Evolutionary conservation across 2,797 vertebrate genomes (phyloP), one percentile per base, ranked within the genome.

Genomic region (Adrianichthys oophorus): DNA sequence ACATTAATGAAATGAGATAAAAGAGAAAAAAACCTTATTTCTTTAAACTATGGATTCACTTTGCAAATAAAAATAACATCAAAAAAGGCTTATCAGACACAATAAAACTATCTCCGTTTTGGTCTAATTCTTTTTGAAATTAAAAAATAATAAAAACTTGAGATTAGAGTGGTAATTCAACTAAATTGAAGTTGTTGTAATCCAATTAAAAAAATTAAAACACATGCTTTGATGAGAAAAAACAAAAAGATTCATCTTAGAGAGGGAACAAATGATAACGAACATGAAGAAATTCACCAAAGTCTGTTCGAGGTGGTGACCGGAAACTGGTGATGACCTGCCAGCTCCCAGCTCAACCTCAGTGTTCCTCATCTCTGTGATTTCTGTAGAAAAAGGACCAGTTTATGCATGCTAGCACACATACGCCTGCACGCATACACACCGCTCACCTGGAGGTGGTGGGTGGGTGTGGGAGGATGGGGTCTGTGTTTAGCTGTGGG

Each of bases 391-490:
- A 79, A 76, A 81, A 81, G 68, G 32, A 37, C 47, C 45, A 68
- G 48, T 59, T 53, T 43, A 56, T 52, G 65, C 56, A 37, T 17
- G 44, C 59, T 51, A 41, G 48, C 60, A 59, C 48, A 51, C 62
- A 56, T 57, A 54, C 65, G 54, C 65, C 55, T 50, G 62, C 63
- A 68, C 56, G 46, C 56, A 69, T 54, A 74, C 62, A 74, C 51
- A 23, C 13, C 0, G 69, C 75, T 87, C 87, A 89, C 88, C 88
- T 90, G 82, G 73, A 88, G 85, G 87, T 86, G 84, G 81, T 83
- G 84, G 85, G 85, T 84, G 84, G 85, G 76, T 79, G 86, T 85
- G 85, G 83, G 85, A 79, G 84, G 83, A 83, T 79, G 79, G 80
- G 78, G 82, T 80, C 70, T 81, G 85, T 73, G 83, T 86, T 84